These are phyloP conservation scores for Plodia interpunctella DNA, from an alignment of 1,140 invertebrate genomes.

Conservation along the genomic window DNA sequence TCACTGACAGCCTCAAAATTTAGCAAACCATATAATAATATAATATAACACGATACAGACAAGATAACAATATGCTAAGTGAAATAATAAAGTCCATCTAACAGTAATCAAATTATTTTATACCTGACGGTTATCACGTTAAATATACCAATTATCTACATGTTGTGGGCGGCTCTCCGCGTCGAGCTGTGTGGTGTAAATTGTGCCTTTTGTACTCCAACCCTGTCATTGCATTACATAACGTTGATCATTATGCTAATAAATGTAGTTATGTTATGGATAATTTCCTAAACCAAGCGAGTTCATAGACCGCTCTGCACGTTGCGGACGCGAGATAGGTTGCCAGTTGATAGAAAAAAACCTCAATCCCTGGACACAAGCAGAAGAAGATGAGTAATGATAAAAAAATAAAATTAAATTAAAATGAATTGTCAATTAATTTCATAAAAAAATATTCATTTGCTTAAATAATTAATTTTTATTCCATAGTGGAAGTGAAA, in stretches of 20 bases:
- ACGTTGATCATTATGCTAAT: constrained; percentile 28
- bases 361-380: too few species aligned
- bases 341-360: too few species aligned
- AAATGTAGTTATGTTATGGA: constrained; percentile 10
- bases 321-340: too few species aligned
- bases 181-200: constrained; percentile 18
- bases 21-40: background rate
- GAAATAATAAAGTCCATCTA: constrained; percentile 1
- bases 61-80: constrained; percentile 6
- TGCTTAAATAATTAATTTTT: too few species aligned
- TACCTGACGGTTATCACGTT: constrained; percentile 20
- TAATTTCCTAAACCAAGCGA: constrained; percentile 13
- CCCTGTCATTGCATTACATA: constrained; percentile 25
- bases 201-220: constrained; percentile 21
- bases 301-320: constrained; percentile 14
- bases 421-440: too few species aligned
- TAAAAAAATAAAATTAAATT: too few species aligned
- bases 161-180: constrained; percentile 11
- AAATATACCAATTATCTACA: constrained; percentile 22
- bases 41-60: background rate
- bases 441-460: too few species aligned
- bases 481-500: too few species aligned
- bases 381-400: too few species aligned
- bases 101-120: constrained; percentile 25
- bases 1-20: background rate